Conservation (phyloP, 2,888 invertebrate genomes). For the Gymnosoma rotundatum region DNA sequence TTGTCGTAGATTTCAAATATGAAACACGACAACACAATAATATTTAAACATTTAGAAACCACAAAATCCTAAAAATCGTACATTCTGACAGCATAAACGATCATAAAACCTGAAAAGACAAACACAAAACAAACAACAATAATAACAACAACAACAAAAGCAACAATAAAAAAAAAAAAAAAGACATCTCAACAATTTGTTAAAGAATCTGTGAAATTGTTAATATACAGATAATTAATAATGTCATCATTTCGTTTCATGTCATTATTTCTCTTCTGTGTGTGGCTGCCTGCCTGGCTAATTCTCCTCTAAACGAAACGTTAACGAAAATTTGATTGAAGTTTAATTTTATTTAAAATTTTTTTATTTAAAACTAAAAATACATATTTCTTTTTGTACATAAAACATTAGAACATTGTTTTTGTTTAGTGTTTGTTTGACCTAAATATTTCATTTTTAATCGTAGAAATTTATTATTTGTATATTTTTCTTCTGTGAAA, state of each 20-base stretch:
- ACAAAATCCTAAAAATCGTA: conserved; percentile 54
- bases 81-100: conserved; percentile 52
- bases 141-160: conserved; percentile 7
- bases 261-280: conserved; percentile 34
- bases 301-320: conserved; percentile 21
- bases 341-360: conserved; percentile 33
- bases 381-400: neutral
- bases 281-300: neutral
- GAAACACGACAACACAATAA: conserved; percentile 26
- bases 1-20: conserved; percentile 52
- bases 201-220: conserved; percentile 69
- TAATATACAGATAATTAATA: conserved; percentile 68
- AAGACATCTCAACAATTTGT: conserved; percentile 64
- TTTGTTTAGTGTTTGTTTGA: conserved; percentile 30
- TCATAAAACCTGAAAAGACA: conserved; percentile 32
- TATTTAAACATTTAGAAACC: conserved; percentile 44
- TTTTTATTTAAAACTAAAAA: conserved; percentile 13
- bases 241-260: conserved; percentile 64
- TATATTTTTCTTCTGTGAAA: neutral
- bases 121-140: neutral
- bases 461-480: conserved; percentile 36
- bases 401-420: neutral
- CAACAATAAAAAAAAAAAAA: too few species aligned
- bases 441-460: conserved; percentile 50
- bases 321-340: conserved; percentile 46